Evolutionary conservation across 2,888 invertebrate genomes (phyloP), one percentile per base, ranked within the genome.

Genomic region (Aelia acuminata): DNA sequence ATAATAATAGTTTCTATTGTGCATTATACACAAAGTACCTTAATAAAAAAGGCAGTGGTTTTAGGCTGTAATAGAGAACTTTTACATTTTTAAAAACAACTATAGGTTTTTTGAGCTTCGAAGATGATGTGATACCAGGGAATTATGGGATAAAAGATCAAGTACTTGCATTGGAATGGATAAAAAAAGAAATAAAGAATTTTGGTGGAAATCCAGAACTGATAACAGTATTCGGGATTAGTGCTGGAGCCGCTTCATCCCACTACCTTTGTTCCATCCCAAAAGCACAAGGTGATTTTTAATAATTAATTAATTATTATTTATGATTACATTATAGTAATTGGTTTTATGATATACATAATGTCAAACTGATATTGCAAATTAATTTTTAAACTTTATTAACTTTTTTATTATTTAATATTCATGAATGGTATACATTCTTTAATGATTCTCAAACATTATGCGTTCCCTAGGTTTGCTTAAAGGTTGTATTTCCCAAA

Each of bases 401-500:
- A 49, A 18, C 18, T 15, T 0, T 18, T 43, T 4, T 18, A 49
- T 18, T 49, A 49, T 49, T 15, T 49, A 49, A 49, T 49, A 13
- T 20, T 8, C 8, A 57, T 26, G 1, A 57, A 57, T 26, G 26
- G 3, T 15, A 26, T 26, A 26, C 15, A 4, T 57, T 15, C 26
- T 26, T 13, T 2, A 57, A 57, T 26, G 13, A 57, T 2, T 70
- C 35, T 18, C 15, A 70, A 80, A 5, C 13, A 3, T 80, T 57
- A 3, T 85, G 10, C 31, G 10, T 53, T 70, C 75, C 11, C 8
- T 26, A 87, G 87, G 31, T 47, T 35, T 75, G 11, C 70, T 87
- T 8, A 87, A 75, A 87, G 87, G 87, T n/a, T 87, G 87, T 63
- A 87, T 87, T n/a, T 87, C 87, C 13, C 57, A 63, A 26, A 87